These are phyloP conservation scores for Ridgeia piscesae DNA, from an alignment of 1,140 invertebrate species.

Conservation along the genomic window DNA sequence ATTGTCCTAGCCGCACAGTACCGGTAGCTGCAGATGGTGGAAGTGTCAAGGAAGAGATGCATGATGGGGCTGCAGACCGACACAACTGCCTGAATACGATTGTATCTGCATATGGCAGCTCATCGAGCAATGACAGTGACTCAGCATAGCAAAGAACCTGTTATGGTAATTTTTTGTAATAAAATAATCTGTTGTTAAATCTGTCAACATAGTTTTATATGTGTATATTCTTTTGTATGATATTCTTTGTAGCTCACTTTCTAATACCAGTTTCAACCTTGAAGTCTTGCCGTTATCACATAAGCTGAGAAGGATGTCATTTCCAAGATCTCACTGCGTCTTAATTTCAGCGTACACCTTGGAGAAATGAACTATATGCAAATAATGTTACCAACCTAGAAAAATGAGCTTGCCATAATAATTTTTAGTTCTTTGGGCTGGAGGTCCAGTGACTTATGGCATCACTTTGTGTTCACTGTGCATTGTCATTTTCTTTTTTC, in stretches of 20 bases:
- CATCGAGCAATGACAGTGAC: background rate
- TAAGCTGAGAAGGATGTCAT: background rate
- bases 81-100: background rate
- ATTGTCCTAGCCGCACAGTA: too few species aligned
- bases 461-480: too few species aligned
- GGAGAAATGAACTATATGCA: too few species aligned
- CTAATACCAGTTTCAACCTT: background rate
- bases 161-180: background rate
- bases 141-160: background rate
- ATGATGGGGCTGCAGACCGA: background rate
- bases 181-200: background rate
- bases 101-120: background rate
- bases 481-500: too few species aligned
- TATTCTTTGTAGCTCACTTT: background rate
- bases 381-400: too few species aligned
- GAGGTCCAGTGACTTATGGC: too few species aligned
- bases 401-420: too few species aligned
- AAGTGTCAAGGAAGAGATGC: background rate
- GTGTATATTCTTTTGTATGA: background rate
- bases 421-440: too few species aligned
- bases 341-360: background rate
- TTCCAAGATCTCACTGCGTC: background rate
- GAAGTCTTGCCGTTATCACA: background rate
- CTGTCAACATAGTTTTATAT: background rate
- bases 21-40: background rate